Percentiles rank a stretch among this genome's conserved stretches.
phyloP scores from a whole-genome alignment of 2,797 vertebrate species.

The Harpagifer antarcticus region DNA sequence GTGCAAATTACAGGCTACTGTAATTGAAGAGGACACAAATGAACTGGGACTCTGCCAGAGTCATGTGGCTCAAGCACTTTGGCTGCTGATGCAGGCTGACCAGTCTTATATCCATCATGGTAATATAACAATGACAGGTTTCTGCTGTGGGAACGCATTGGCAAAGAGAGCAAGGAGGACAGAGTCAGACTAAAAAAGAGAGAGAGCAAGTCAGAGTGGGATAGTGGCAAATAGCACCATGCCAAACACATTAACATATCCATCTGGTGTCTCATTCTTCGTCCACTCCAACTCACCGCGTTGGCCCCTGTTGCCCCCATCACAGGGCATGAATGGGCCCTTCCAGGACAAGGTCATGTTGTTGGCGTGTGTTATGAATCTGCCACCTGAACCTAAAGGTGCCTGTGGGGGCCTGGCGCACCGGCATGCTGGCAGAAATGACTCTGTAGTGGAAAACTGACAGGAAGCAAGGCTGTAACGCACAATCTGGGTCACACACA shows the following conservation, averaged over 20 bases:
- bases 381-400: slow-evolving; percentile 80
- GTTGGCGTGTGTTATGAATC: slow-evolving; percentile 76
- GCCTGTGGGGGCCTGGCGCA: slow-evolving; percentile 64
- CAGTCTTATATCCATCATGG: slow-evolving; percentile 33
- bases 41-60: slow-evolving; percentile 23
- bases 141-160: slow-evolving; percentile 30
- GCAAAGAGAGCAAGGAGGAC: slow-evolving; percentile 18
- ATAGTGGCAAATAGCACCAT: slow-evolving; percentile 49
- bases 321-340: slow-evolving; percentile 51
- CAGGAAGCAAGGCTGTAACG: slow-evolving; percentile 42
- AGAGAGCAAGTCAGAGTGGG: slow-evolving; percentile 42
- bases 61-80: slow-evolving; percentile 34
- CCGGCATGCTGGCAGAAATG: slow-evolving; percentile 37
- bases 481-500: slow-evolving; percentile 43
- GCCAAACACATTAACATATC: slow-evolving; percentile 84
- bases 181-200: slow-evolving; percentile 24
- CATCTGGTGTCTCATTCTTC: slow-evolving; percentile 84
- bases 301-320: slow-evolving; percentile 66
- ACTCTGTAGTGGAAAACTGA: slow-evolving; percentile 43
- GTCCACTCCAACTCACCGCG: slow-evolving; percentile 65
- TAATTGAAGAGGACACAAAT: slow-evolving; percentile 55
- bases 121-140: slow-evolving; percentile 49
- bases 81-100: slow-evolving; percentile 32
- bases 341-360: slow-evolving; percentile 81
- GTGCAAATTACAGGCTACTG: slow-evolving; percentile 38